phyloP scores from a whole-genome alignment of 2,113 vertebrate species.

The Microcebus murinus region DNA sequence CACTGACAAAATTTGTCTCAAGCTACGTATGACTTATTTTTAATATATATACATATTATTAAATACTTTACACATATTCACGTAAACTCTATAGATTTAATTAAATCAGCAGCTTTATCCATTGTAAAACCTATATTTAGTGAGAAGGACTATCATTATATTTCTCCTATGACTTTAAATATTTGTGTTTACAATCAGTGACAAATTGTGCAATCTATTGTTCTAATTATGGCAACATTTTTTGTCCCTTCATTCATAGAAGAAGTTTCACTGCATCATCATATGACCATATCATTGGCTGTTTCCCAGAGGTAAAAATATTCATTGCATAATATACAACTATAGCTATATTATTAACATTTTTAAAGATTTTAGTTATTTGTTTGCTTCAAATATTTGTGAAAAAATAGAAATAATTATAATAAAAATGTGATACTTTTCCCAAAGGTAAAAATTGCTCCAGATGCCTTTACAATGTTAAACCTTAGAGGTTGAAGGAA shows the following conservation, averaged over 20 bases:
- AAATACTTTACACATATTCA: not conserved
- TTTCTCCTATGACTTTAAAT: not conserved
- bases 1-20: not conserved
- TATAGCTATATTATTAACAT: not conserved
- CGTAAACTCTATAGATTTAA: not conserved
- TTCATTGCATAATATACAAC: not conserved
- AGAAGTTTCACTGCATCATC: not conserved
- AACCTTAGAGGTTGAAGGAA: not conserved
- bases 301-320: not conserved
- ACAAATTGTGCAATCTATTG: not conserved
- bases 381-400: slow-evolving; percentile 10
- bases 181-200: not conserved
- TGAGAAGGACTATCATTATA: not conserved
- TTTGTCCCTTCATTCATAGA: not conserved
- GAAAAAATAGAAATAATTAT: not conserved
- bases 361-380: not conserved
- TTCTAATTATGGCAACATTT: not conserved
- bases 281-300: not conserved
- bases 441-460: slow-evolving; percentile 6
- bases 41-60: not conserved
- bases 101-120: not conserved
- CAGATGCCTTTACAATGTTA: not conserved
- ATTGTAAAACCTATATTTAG: not conserved
- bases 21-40: not conserved
- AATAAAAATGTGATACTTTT: slow-evolving; percentile 14